Conservation (phyloP, 1,140 invertebrate genomes). For the Stegodyphus dumicola region DNA sequence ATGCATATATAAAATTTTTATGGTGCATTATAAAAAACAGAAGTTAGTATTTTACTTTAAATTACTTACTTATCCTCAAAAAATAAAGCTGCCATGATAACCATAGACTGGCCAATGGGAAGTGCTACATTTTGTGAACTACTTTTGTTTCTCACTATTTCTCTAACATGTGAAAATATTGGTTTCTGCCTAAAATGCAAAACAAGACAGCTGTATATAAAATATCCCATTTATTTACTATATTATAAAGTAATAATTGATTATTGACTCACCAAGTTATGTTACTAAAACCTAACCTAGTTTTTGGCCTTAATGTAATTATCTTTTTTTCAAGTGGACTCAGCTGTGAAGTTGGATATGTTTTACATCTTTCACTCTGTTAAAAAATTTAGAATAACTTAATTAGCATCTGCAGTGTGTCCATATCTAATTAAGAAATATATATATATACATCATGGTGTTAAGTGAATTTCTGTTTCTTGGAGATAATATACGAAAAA, state of each 20-base stretch:
- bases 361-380: background rate
- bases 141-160: background rate
- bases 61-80: background rate
- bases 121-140: background rate
- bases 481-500: no score
- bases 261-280: background rate
- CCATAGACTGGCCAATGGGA: background rate
- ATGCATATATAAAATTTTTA: no score
- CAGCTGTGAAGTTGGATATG: background rate
- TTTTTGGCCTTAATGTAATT: background rate
- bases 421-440: no score
- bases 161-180: background rate
- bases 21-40: no score
- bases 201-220: background rate
- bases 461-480: no score
- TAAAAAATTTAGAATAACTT: background rate
- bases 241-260: background rate
- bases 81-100: background rate
- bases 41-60: background rate
- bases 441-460: no score
- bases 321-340: background rate
- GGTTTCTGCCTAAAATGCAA: background rate
- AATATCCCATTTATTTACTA: background rate
- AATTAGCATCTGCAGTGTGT: no score
- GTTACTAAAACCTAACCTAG: background rate